phyloP scores from a whole-genome alignment of 1,140 invertebrate genomes.

The Procambarus virginalis region DNA sequence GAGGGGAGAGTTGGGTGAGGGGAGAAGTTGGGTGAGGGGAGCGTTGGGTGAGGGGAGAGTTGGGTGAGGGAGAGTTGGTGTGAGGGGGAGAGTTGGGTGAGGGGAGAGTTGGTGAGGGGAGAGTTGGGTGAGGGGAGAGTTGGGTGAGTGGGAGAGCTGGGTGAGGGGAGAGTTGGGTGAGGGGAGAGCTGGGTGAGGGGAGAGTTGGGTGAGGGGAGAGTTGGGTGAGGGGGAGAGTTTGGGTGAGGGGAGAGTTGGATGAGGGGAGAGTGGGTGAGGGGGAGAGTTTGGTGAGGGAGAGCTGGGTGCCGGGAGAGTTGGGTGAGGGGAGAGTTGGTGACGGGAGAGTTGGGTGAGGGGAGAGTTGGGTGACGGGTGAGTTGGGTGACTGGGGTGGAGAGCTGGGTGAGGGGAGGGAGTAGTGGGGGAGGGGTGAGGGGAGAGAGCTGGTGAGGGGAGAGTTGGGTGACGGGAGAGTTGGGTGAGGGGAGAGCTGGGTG shows the following conservation, averaged over 20 bases:
- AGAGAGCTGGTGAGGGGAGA: too few relatives aligned
- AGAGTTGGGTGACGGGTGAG: too few relatives aligned
- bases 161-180: background rate
- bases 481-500: background rate
- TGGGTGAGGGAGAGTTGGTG: background rate
- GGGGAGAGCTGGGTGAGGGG: background rate
- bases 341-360: too few relatives aligned
- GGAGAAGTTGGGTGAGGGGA: background rate
- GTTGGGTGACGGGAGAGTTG: background rate
- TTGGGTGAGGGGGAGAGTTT: too few relatives aligned
- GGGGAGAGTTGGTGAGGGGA: background rate
- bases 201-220: background rate
- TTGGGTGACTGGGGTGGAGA: too few relatives aligned
- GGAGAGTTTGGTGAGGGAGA: too few relatives aligned
- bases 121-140: background rate
- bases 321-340: too few relatives aligned
- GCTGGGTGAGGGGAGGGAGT: too few relatives aligned
- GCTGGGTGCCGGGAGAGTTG: too few relatives aligned
- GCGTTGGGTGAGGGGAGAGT: background rate
- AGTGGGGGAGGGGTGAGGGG: too few relatives aligned
- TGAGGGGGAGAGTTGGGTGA: background rate
- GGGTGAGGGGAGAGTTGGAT: too few relatives aligned
- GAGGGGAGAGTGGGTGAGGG: background rate
- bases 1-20: too few relatives aligned
- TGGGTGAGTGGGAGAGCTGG: background rate